Conservation (phyloP, 2,113 vertebrate genomes). For the Leptobrachium ailaonicum region DNA sequence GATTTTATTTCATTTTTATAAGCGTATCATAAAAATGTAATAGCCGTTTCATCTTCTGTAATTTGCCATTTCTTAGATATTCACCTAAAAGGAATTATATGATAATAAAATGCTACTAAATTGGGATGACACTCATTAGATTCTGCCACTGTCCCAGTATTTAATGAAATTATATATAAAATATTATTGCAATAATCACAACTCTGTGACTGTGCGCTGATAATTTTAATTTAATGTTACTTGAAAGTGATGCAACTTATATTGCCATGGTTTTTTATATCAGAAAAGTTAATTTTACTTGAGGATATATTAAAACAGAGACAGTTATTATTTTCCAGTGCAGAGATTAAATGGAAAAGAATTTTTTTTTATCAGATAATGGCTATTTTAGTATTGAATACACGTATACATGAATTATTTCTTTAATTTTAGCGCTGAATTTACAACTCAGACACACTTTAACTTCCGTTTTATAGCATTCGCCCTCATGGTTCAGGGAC, state of each 20-base stretch:
- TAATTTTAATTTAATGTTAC: neutral
- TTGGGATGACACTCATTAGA: constrained; percentile 21
- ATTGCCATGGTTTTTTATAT: neutral
- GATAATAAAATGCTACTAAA: constrained; percentile 20
- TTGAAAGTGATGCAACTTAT: neutral
- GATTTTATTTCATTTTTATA: constrained; percentile 40
- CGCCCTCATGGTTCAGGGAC: too few species aligned
- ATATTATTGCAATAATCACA: constrained; percentile 21
- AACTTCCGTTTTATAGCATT: too few species aligned
- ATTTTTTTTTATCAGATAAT: too few species aligned
- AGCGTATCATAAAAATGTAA: constrained; percentile 37
- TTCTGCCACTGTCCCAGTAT: constrained; percentile 15
- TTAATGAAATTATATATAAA: constrained; percentile 17
- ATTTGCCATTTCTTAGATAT: constrained; percentile 11
- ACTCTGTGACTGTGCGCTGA: constrained; percentile 1
- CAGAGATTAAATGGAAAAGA: too few species aligned
- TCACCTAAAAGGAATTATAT: constrained; percentile 32
- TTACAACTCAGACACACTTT: too few species aligned
- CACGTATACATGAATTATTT: too few species aligned
- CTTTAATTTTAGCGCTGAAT: too few species aligned
- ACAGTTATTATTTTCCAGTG: too few species aligned
- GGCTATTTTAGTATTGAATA: too few species aligned
- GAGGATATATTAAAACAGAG: neutral
- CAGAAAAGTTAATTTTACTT: neutral
- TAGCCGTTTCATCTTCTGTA: constrained; percentile 21